Percentiles rank a stretch among this genome's conserved stretches.
phyloP scores from a whole-genome alignment of 2,888 invertebrate genomes.

The Horisme vitalbata region DNA sequence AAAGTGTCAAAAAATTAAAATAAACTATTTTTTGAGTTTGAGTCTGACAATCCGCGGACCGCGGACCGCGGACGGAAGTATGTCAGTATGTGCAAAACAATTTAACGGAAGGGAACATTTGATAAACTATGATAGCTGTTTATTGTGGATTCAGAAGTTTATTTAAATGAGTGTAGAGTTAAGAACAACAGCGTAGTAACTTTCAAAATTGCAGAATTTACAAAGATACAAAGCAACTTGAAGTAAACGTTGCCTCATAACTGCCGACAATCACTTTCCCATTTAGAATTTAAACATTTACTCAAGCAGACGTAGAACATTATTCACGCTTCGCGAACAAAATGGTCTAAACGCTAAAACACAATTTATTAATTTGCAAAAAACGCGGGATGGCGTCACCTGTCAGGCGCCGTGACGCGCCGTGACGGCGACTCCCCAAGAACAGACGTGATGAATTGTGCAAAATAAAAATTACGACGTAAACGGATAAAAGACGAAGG shows the following conservation, averaged over 20 bases:
- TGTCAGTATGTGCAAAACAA: too few relatives aligned
- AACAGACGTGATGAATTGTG: constrained; percentile 67
- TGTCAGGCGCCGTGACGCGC: constrained; percentile 57
- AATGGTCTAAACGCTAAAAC: constrained; percentile 51
- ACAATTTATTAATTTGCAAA: constrained; percentile 66
- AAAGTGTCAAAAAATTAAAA: too few relatives aligned
- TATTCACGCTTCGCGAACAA: constrained; percentile 43
- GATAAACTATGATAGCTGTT: too few relatives aligned
- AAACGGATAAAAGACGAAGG: constrained; percentile 49
- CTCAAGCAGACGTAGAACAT: constrained; percentile 33
- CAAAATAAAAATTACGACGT: constrained; percentile 71
- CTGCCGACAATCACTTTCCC: constrained; percentile 31
- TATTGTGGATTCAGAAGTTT: too few relatives aligned
- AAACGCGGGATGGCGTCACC: constrained; percentile 53
- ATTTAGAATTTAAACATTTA: constrained; percentile 36
- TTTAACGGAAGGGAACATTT: too few relatives aligned
- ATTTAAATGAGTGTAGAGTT: too few relatives aligned
- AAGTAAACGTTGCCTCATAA: constrained; percentile 23
- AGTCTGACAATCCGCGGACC: too few relatives aligned
- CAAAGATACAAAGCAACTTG: constrained; percentile 6
- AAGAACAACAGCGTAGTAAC: neutral
- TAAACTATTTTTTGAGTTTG: too few relatives aligned
- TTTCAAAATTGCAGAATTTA: constrained; percentile 15
- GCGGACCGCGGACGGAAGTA: too few relatives aligned
- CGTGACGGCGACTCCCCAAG: constrained; percentile 50